Percentiles rank a stretch among this genome's conserved stretches.
These are phyloP conservation scores for Serripes groenlandicus DNA, from an alignment of 2,888 invertebrate genomes.

Conservation along the genomic window DNA sequence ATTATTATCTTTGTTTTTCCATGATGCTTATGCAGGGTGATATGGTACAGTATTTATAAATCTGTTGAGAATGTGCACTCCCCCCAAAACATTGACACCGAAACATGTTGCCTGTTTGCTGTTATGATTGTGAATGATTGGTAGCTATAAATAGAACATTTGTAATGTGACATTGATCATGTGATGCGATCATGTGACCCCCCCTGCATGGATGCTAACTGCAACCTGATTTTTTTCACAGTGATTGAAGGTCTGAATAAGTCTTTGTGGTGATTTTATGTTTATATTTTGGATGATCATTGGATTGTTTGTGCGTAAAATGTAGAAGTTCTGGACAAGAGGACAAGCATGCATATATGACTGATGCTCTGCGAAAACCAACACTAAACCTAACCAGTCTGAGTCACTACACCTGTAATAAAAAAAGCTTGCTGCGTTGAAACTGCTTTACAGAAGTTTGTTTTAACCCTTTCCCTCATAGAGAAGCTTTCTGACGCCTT, in stretches of 20 bases:
- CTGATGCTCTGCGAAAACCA: no score
- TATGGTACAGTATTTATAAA: conserved; percentile 55
- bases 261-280: background rate
- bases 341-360: no score
- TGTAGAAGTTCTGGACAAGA: no score
- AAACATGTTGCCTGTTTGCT: conserved; percentile 38
- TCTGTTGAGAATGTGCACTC: conserved; percentile 62
- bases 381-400: no score
- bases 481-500: no score
- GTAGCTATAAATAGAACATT: conserved; percentile 65
- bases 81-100: conserved; percentile 27
- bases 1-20: conserved; percentile 10
- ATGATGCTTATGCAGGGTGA: conserved; percentile 46
- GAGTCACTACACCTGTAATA: no score
- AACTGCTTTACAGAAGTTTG: no score
- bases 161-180: conserved; percentile 51
- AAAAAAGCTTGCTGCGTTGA: no score
- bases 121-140: conserved; percentile 57
- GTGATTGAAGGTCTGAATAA: conserved; percentile 7
- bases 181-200: conserved; percentile 47
- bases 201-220: conserved; percentile 63
- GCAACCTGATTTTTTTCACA: conserved; percentile 29
- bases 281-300: no score
- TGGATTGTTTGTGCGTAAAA: no score
- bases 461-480: no score